Conservation (phyloP, 2,113 vertebrate genomes). For the Pardalotus punctatus region DNA sequence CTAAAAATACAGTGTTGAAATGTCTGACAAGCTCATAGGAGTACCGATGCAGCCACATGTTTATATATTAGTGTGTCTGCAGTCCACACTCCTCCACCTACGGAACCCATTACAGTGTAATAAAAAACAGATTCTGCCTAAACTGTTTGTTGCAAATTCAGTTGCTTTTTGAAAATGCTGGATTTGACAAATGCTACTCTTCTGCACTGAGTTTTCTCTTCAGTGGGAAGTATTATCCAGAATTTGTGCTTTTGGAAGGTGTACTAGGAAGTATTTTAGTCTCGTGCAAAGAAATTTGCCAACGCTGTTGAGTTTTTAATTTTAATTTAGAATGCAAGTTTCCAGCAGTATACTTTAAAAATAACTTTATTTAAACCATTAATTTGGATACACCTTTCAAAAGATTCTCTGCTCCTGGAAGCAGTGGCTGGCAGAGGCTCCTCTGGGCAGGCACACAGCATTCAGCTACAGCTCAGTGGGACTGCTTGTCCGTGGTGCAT, state of each 20-base stretch:
- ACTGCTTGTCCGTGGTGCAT: background rate
- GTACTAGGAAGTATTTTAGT: background rate
- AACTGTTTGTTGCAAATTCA: background rate
- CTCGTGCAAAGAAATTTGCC: background rate
- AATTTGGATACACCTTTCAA: background rate
- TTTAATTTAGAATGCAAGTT: background rate
- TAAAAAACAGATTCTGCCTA: background rate
- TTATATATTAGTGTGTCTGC: background rate
- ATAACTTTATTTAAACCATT: background rate
- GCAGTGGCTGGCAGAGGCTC: background rate
- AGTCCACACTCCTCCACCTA: background rate
- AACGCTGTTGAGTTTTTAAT: background rate
- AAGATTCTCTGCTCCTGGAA: background rate
- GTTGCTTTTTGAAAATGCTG: background rate
- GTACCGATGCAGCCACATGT: background rate
- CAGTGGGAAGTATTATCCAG: background rate
- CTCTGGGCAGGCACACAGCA: background rate
- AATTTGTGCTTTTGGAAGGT: background rate
- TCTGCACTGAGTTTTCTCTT: background rate
- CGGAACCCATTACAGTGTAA: background rate
- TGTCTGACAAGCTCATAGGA: background rate
- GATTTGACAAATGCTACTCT: background rate
- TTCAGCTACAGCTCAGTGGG: background rate
- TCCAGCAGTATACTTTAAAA: background rate
- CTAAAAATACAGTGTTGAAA: conserved; percentile 46